These are phyloP conservation scores for Thamnophis sirtalis DNA, from an alignment of 2,113 vertebrate species.

Conservation along the genomic window DNA sequence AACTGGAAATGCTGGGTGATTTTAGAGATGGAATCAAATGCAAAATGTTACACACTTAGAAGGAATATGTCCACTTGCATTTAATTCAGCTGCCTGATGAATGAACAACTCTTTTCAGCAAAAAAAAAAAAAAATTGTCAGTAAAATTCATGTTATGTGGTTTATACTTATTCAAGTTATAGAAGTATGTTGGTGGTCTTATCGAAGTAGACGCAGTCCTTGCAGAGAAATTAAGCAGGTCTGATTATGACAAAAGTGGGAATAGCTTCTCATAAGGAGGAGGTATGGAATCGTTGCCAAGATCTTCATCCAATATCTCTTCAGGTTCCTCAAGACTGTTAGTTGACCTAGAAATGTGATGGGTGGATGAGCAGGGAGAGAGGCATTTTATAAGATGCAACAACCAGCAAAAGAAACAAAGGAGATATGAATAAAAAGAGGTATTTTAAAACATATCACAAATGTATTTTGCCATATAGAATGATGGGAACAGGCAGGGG, in stretches of 20 bases:
- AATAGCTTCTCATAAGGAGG: constrained; percentile 72
- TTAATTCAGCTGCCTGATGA: background rate
- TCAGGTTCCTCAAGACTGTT: constrained; percentile 34
- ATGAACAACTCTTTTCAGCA: background rate
- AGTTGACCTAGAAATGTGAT: constrained; percentile 56
- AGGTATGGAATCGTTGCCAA: constrained; percentile 42
- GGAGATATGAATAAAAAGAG: background rate
- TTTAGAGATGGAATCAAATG: background rate
- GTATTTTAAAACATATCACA: background rate
- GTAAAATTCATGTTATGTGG: background rate
- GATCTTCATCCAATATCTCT: constrained; percentile 32
- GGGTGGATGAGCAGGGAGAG: constrained; percentile 18
- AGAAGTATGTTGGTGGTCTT: background rate
- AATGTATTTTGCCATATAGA: background rate
- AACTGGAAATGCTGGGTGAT: background rate
- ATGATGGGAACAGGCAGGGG: background rate
- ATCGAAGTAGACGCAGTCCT: background rate
- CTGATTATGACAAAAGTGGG: constrained; percentile 37
- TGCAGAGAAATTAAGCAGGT: background rate
- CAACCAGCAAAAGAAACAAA: background rate
- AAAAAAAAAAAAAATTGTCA: background rate
- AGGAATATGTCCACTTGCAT: background rate
- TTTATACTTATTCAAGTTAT: background rate
- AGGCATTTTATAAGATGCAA: background rate
- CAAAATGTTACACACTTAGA: background rate